A percentile compares a stretch with the other conserved stretches of the same genome.
Conservation (phyloP, 2,113 vertebrate species). For the Leptocoma aspasia region DNA sequence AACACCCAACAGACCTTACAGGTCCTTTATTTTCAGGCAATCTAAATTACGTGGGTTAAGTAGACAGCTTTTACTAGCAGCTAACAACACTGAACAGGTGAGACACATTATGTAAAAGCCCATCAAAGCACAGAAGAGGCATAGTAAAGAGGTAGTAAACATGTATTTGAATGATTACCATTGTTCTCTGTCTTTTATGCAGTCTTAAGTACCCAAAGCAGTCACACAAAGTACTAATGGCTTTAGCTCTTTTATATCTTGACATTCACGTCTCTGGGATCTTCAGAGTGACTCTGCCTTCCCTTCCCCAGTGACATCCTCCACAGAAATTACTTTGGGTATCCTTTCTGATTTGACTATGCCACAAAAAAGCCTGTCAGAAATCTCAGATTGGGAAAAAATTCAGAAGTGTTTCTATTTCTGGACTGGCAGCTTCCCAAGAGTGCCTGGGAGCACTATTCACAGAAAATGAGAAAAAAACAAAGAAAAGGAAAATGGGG, state of each 20-base stretch:
- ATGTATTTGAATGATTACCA: neutral
- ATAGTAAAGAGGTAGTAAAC: neutral
- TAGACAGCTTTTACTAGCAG: neutral
- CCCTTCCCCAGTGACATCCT: neutral
- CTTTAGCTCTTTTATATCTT: neutral
- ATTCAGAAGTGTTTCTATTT: neutral
- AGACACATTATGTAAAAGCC: neutral
- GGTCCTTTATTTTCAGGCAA: neutral
- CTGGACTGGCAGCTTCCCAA: neutral
- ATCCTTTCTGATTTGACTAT: neutral
- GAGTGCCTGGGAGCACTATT: neutral
- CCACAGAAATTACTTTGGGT: neutral
- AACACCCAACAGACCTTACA: neutral
- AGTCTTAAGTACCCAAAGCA: neutral
- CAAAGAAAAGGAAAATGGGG: neutral
- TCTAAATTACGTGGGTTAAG: neutral
- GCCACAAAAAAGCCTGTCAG: neutral
- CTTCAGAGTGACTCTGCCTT: neutral
- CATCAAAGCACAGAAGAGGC: neutral
- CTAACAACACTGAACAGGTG: neutral
- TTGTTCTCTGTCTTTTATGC: neutral
- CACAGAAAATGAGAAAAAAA: neutral
- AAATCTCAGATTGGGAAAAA: neutral
- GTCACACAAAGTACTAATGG: neutral
- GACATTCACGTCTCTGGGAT: fast-evolving